Evolutionary conservation across 1,140 invertebrate species (phyloP), one percentile per base, ranked within the genome.

Genomic region (Oncopodura yosiiana): DNA sequence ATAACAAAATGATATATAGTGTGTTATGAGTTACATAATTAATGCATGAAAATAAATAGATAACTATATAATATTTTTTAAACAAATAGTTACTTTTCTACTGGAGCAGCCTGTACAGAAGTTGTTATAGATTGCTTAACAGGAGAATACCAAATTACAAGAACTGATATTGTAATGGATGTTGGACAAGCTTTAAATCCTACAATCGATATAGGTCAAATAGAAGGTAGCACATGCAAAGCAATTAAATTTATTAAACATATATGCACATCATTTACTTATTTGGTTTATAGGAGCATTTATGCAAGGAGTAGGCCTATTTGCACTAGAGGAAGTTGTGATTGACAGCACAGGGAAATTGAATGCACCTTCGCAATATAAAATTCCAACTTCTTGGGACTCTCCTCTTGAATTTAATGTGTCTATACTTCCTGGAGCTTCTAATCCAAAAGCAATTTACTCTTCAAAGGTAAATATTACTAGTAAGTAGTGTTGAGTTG

Each of bases 61-160:
- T n/a, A n/a, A n/a, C n/a, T n/a, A n/a, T n/a, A n/a, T n/a, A n/a
- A n/a, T n/a, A n/a, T n/a, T n/a, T n/a, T n/a, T n/a, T n/a, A n/a
- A 39, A 71, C 80, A 6, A 89, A 83, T 61, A 83, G 80, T 69
- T 92, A 92, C 66, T 88, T 77, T 62, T 85, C 84, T 0, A 87
- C 79, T 67, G 87, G 87, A 0, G 83, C 77, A 3, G 84, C 82
- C 12, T 81, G 80, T 62, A 78, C 81, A 1, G 84, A 87, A 70
- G 87, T 91, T 12, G 86, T 90, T 77, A 79, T 91, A 36, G 88
- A 92, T 70, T 88, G 85, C 66, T 72, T 92, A 0, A 91, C 86
- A 26, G 88, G 87, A 38, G 86, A 91, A 66, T 86, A 91, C 69
- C 78, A 84, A 72, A 74, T 82, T 4, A 61, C 82, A 11, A 69